phyloP scores from a whole-genome alignment of 2,113 vertebrate genomes.

The Lepus americanus region DNA sequence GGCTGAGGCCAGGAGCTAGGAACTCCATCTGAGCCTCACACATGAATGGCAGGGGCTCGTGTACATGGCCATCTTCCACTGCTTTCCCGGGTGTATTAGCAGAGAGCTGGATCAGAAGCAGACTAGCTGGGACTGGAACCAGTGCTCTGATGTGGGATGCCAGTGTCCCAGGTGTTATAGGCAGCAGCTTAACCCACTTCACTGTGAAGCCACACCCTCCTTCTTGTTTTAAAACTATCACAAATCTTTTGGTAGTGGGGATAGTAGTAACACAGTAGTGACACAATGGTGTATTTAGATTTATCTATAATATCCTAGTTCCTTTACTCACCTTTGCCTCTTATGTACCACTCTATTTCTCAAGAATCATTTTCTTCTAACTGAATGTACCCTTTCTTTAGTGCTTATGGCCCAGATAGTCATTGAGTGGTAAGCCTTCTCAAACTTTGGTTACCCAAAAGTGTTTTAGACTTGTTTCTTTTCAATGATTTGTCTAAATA shows the following conservation, averaged over 20 bases:
- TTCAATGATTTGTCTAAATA: not conserved
- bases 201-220: no score
- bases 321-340: not conserved
- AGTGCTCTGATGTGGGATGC: no score
- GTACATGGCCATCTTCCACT: no score
- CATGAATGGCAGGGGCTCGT: no score
- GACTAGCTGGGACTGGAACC: no score
- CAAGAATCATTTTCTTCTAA: not conserved
- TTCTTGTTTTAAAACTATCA: not conserved
- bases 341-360: not conserved
- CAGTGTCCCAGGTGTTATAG: no score
- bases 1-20: no score
- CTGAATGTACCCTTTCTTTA: not conserved
- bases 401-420: not conserved
- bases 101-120: no score
- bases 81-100: no score
- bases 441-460: not conserved
- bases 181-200: no score
- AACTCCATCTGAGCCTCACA: no score
- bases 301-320: not conserved
- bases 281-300: not conserved
- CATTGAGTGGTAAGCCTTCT: not conserved
- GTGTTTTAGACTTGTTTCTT: not conserved
- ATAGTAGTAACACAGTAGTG: not conserved
- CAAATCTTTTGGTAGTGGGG: not conserved